phyloP scores from a whole-genome alignment of 2,888 invertebrate genomes.

The Cephalotes varians region DNA sequence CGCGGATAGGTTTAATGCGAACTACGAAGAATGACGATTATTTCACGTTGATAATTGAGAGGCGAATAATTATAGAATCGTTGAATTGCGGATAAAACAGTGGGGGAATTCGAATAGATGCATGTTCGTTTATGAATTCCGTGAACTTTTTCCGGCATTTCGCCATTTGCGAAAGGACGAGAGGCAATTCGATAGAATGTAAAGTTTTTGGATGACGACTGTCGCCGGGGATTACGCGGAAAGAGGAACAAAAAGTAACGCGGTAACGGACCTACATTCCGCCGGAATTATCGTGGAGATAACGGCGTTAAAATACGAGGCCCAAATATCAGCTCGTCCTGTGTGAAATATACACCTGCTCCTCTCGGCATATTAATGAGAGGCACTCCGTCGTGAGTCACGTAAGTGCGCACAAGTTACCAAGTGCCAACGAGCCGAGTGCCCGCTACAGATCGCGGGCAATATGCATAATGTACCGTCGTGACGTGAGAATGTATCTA shows the following conservation, averaged over 20 bases:
- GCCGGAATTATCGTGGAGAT: not conserved
- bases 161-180: not conserved
- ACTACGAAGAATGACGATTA: not conserved
- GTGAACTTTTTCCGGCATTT: not conserved
- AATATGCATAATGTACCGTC: constrained; percentile 53
- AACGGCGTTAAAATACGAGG: constrained; percentile 41
- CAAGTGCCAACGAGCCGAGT: constrained; percentile 53
- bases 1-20: not conserved
- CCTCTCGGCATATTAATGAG: constrained; percentile 51
- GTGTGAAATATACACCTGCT: constrained; percentile 52
- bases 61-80: not conserved
- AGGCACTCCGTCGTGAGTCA: constrained; percentile 46
- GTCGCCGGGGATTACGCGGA: not conserved
- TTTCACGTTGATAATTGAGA: not conserved
- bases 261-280: not conserved
- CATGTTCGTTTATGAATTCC: not conserved
- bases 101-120: not conserved
- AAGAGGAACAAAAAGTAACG: not conserved
- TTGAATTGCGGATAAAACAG: not conserved
- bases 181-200: not conserved
- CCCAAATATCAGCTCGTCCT: constrained; percentile 44
- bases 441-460: constrained; percentile 48
- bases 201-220: not conserved
- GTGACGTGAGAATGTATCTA: constrained; percentile 53
- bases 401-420: constrained; percentile 54